Percentiles rank a stretch among this genome's conserved stretches.
phyloP scores from a whole-genome alignment of 1,140 invertebrate species.

The Phymorhynchus buccinoides region DNA sequence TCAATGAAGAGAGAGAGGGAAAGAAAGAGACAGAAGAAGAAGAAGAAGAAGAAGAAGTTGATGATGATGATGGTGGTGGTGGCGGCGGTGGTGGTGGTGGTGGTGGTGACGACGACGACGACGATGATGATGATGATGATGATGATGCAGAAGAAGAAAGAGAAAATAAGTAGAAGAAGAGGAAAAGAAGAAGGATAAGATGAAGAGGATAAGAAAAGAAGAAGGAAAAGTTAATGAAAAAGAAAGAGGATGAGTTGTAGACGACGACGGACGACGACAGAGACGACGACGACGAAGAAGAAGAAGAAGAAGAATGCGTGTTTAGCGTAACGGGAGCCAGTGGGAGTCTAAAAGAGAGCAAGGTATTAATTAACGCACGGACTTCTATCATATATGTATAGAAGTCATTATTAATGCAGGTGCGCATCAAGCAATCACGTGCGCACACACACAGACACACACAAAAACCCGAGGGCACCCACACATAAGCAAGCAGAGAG shows the following conservation, averaged over 20 bases:
- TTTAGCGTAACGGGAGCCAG: too few species aligned
- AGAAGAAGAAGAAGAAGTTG: not conserved
- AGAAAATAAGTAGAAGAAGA: not conserved
- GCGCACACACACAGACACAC: not conserved
- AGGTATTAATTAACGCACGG: too few species aligned
- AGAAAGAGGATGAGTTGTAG: too few species aligned
- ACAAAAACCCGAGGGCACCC: not conserved
- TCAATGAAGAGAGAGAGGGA: conserved; percentile 1
- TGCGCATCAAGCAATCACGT: not conserved
- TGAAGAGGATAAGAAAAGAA: not conserved
- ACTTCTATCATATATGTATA: too few species aligned
- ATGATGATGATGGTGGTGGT: conserved; percentile 1
- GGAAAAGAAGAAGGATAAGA: not conserved
- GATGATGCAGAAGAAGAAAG: not conserved
- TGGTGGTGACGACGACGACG: too few species aligned
- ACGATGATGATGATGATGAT: too few species aligned
- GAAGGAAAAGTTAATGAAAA: not conserved
- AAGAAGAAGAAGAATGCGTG: too few species aligned
- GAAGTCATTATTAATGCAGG: too few species aligned
- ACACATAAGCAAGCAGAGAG: not conserved
- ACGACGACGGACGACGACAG: too few species aligned
- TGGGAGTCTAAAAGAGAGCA: too few species aligned
- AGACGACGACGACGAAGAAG: too few species aligned
- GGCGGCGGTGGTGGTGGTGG: too few species aligned
- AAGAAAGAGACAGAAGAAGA: not conserved